A percentile compares a stretch with the other conserved stretches of the same genome.
Conservation (phyloP, 2,113 vertebrate species). For the Prochilodus magdalenae region DNA sequence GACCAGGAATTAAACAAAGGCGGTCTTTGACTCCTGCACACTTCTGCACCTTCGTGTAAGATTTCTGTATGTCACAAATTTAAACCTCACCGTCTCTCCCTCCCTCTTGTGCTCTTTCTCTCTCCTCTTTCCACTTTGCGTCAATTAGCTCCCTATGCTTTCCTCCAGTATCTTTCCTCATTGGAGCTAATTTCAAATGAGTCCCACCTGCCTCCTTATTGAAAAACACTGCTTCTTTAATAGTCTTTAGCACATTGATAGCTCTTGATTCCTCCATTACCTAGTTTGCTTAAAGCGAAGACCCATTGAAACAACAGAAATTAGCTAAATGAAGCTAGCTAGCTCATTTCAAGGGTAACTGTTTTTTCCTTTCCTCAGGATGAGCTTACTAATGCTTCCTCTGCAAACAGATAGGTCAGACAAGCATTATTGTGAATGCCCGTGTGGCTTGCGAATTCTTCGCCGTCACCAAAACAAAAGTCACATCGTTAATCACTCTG, state of each 20-base stretch:
- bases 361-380: constrained; percentile 69
- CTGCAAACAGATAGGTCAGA: constrained; percentile 77
- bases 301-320: constrained; percentile 58
- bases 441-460: constrained; percentile 73
- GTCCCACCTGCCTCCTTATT: constrained; percentile 32
- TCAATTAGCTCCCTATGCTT: not conserved
- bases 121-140: not conserved
- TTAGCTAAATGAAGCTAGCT: constrained; percentile 65
- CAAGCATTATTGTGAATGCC: constrained; percentile 78
- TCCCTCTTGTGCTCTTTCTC: not conserved
- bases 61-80: no score
- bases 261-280: constrained; percentile 53
- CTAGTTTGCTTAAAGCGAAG: constrained; percentile 51
- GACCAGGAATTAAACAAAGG: no score
- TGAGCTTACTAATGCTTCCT: constrained; percentile 75
- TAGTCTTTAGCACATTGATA: constrained; percentile 34
- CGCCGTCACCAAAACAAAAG: constrained; percentile 80
- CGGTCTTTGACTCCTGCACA: no score
- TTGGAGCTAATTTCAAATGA: constrained; percentile 28
- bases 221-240: constrained; percentile 28
- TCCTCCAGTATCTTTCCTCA: constrained; percentile 17
- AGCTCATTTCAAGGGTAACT: constrained; percentile 73
- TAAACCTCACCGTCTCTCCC: no score
- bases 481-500: constrained; percentile 78
- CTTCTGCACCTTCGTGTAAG: no score